Evolutionary conservation across 2,797 vertebrate genomes (phyloP).

Genomic region (Erpetoichthys calabaricus): DNA sequence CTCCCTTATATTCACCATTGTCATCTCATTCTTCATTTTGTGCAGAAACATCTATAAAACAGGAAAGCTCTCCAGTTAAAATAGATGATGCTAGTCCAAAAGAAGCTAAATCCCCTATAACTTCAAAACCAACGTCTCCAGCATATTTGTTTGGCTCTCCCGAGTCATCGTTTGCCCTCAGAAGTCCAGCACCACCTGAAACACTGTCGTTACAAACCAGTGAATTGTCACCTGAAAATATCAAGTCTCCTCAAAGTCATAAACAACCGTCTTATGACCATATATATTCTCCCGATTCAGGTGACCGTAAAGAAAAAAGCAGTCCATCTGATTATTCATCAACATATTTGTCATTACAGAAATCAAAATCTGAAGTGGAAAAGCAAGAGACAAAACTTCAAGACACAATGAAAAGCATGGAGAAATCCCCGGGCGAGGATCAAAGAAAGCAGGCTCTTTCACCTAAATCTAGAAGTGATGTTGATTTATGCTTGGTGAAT

Average conservation of each 20-base stretch:
- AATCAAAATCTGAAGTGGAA: conserved; percentile 2
- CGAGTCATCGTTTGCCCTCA: conserved; percentile 33
- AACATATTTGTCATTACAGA: conserved; percentile 5
- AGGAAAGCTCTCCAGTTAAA: conserved; percentile 25
- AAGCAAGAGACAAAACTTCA: conserved; percentile 21
- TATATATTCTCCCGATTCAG: conserved; percentile 24
- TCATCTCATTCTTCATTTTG: conserved; percentile 42
- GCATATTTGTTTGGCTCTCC: conserved; percentile 45
- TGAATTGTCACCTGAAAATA: background rate
- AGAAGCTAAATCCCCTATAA: conserved; percentile 58
- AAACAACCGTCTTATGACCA: conserved; percentile 28
- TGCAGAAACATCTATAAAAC: conserved; percentile 42
- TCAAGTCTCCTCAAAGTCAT: conserved; percentile 26
- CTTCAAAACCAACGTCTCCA: conserved; percentile 49
- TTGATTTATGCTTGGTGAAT: conserved; percentile 81
- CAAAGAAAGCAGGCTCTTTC: conserved; percentile 33
- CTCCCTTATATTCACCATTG: conserved; percentile 47
- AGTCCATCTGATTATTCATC: conserved; percentile 7
- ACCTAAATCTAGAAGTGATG: conserved; percentile 66
- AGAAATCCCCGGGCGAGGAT: conserved; percentile 42
- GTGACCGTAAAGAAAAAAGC: conserved; percentile 14
- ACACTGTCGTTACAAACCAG: background rate
- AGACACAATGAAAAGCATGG: conserved; percentile 26
- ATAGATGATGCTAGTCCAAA: conserved; percentile 51
- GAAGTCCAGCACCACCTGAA: background rate